A percentile compares a stretch with the other conserved stretches of the same genome.
Evolutionary conservation across 2,797 vertebrate genomes (phyloP).

Genomic region (Alca torda): DNA sequence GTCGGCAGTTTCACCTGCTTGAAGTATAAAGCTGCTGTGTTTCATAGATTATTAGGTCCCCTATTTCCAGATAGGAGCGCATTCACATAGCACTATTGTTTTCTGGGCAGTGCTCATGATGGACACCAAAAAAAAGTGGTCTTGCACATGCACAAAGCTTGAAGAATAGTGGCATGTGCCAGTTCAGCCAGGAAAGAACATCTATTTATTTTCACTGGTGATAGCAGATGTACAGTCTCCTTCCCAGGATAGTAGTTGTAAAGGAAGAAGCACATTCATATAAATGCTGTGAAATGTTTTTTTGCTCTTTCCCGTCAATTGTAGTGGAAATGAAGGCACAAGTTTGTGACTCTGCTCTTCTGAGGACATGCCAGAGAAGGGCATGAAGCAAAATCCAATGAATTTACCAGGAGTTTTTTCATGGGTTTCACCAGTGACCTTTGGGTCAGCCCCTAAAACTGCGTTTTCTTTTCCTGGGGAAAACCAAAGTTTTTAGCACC

Average conservation of each 20-base stretch:
- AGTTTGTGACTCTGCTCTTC: not conserved
- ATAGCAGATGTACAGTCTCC: not conserved
- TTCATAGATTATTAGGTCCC: not conserved
- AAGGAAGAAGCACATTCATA: not conserved
- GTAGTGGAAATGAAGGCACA: not conserved
- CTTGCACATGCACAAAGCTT: not conserved
- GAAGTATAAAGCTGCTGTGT: not conserved
- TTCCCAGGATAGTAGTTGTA: not conserved
- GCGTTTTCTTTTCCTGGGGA: not conserved
- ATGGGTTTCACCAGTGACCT: not conserved
- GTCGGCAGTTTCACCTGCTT: not conserved
- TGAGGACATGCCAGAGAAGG: not conserved
- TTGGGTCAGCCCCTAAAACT: not conserved
- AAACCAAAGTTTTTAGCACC: not conserved
- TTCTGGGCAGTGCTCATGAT: not conserved
- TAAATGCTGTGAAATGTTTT: not conserved
- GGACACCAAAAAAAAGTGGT: not conserved
- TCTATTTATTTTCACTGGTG: not conserved
- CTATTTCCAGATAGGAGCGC: not conserved
- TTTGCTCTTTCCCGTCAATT: not conserved
- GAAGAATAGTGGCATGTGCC: not conserved
- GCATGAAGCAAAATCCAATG: not conserved
- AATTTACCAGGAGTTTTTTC: not conserved
- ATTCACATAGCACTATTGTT: not conserved
- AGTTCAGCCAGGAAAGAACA: not conserved